Conservation (phyloP, 1,140 invertebrate species). For the Brachionus koreanus region DNA sequence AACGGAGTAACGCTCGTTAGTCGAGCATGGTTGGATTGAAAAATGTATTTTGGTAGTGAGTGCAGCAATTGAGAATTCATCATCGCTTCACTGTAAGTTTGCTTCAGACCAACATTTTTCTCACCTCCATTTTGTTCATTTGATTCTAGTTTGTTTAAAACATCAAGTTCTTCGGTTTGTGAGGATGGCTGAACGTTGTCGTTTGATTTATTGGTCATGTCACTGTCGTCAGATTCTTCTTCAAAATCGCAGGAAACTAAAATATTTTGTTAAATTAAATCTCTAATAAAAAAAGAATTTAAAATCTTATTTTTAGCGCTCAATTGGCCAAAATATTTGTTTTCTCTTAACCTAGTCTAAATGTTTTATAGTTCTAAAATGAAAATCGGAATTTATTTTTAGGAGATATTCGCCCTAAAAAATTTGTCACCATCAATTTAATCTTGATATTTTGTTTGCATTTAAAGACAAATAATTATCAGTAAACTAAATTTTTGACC, state of each 20-base stretch:
- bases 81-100: slow-evolving; percentile 39
- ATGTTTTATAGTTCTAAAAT: neutral
- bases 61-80: slow-evolving; percentile 12
- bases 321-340: neutral
- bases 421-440: too few species aligned
- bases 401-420: neutral
- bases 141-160: neutral
- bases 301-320: neutral
- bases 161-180: neutral
- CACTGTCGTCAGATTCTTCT: slow-evolving; percentile 24
- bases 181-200: neutral
- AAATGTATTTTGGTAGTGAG: slow-evolving; percentile 42
- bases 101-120: neutral
- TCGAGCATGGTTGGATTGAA: slow-evolving; percentile 29
- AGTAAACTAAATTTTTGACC: too few species aligned
- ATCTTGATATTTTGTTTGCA: too few species aligned
- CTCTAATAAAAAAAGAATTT: too few species aligned
- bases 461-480: too few species aligned
- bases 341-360: neutral
- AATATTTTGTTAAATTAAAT: too few species aligned
- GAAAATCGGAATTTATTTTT: neutral
- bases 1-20: slow-evolving; percentile 10
- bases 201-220: neutral
- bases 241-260: slow-evolving; percentile 37
- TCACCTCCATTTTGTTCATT: neutral